Base-by-base conservation (phyloP, 2,888 invertebrate species). In the Drosophila nr. perissopoda region DNA sequence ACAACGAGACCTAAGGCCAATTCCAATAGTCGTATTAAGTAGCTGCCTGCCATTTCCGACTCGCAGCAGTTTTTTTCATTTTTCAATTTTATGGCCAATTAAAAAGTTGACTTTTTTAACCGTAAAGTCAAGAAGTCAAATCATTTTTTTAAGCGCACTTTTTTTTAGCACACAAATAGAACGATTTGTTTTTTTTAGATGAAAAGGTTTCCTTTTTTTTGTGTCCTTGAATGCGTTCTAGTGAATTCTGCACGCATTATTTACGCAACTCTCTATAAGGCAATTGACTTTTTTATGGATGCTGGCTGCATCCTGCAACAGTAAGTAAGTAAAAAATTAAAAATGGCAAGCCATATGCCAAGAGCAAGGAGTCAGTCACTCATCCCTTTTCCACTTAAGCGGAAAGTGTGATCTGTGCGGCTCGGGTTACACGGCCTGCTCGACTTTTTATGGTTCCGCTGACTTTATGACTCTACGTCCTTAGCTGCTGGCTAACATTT, bases 121-220 rank as follows among this genome's bases (percentile, higher is more conserved):
- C 82, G 77, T 79, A 88, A 90, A 88, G 89, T 90, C 87, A 90
- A 83, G 76, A 87, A 88, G 83, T 86, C 85, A 85, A 59, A 82
- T 62, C 82, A 70, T 61, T 83, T 76, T 85, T 74, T 86, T 80
- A 34, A 65, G 34, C 57, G 40, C 52, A 59, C 49, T 49, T 49
- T 76, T 78, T 68, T 68, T 76, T 73, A 71, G 63, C 70, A 59
- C 18, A 34, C 56, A 33, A 34, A 36, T 38, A 25, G 25, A 34
- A 16, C 38, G 10, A 13, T 33, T 38, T 36, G 52, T 52, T 53
- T 25, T 57, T 66, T 54, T 60, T 34, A 27, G 13, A 48, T 10
- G 27, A 34, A 62, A 74, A 74, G 68, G 49, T 56, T 36, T 56
- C 2, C 31, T 7, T 48, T 5, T 69, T 76, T 52, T 11, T 18